Evolutionary conservation across 2,113 vertebrate species (phyloP).

Genomic region (Tinamus guttatus): DNA sequence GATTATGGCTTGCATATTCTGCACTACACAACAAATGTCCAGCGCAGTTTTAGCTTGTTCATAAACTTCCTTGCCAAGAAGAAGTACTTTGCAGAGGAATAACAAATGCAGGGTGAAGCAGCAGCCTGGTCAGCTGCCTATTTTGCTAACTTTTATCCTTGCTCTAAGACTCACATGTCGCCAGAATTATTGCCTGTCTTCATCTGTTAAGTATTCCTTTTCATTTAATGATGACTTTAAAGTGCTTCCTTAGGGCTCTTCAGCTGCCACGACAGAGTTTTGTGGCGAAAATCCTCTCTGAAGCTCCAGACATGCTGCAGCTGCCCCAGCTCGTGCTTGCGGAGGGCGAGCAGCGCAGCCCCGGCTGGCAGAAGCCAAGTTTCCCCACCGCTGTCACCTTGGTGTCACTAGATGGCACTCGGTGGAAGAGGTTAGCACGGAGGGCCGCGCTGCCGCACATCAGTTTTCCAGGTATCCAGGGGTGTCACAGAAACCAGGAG

Average conservation of each 20-base stretch:
- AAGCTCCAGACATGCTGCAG: too few relatives aligned
- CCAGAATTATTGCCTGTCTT: fast-evolving
- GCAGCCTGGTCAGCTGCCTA: fast-evolving
- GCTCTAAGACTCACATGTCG: neutral
- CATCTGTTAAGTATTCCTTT: neutral
- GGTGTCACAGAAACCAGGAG: fast-evolving
- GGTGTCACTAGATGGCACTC: slow-evolving; percentile 57
- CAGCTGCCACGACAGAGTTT: too few relatives aligned
- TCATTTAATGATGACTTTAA: fast-evolving
- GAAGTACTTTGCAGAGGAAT: neutral
- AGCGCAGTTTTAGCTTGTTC: neutral
- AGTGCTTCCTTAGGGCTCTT: neutral
- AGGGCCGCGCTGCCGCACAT: fast-evolving
- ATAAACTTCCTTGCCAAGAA: neutral
- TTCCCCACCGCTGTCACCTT: neutral
- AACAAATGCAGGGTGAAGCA: neutral
- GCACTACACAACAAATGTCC: fast-evolving
- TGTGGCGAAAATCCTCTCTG: fast-evolving
- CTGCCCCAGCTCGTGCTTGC: too few relatives aligned
- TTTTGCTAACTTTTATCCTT: neutral
- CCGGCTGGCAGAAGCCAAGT: neutral
- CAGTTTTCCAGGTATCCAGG: fast-evolving
- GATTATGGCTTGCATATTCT: neutral
- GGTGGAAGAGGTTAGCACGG: neutral
- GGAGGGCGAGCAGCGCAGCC: too few relatives aligned